Evolutionary conservation across 2,113 vertebrate genomes (phyloP), one percentile per base, ranked within the genome.

Genomic region (Willisornis vidua): DNA sequence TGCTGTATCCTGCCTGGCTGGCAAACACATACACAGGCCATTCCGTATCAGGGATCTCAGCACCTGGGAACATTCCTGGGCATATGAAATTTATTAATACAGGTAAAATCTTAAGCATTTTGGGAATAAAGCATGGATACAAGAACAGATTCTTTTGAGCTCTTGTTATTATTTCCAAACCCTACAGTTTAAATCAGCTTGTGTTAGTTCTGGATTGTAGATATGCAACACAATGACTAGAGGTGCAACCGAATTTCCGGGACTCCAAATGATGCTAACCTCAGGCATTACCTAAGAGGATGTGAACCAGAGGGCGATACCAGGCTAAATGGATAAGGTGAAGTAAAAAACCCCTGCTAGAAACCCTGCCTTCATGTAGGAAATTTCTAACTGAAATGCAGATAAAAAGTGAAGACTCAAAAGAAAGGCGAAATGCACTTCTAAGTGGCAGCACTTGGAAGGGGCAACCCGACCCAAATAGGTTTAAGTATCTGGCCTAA

Each of bases 221-320:
- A 25, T 28, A 29, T 10, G n/a, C 45, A 84, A 46, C 15, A 23
- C 49, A 37, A 14, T 10, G 22, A 73, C 43, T 79, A 26, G 29
- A 70, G 26, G n/a, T 70, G 57, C 37, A 41, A 52, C 15, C 33
- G 28, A 58, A 79, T 22, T 29, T 15, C 39, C 39, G 49, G 31
- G 19, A 54, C 15, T 84, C 39, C 43, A 18, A 63, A 63, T 39
- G 62, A 75, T 25, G 46, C 55, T 75, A 22, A 52, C 12, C 19
- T 0, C 0, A 48, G 57, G 55, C 45, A 78, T 54, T 10, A 1
- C 51, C 62, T 59, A 19, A 0, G 1, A 37, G 31, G 17, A 23
- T 41, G 43, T 57, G 67, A 63, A 80, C 19, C 6, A 5, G n/a
- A 70, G 55, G 43, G 48, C 55, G 52, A 62, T 0, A 3, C 25